Conservation (phyloP, 2,888 invertebrate species). For the Ligdia adustata region DNA sequence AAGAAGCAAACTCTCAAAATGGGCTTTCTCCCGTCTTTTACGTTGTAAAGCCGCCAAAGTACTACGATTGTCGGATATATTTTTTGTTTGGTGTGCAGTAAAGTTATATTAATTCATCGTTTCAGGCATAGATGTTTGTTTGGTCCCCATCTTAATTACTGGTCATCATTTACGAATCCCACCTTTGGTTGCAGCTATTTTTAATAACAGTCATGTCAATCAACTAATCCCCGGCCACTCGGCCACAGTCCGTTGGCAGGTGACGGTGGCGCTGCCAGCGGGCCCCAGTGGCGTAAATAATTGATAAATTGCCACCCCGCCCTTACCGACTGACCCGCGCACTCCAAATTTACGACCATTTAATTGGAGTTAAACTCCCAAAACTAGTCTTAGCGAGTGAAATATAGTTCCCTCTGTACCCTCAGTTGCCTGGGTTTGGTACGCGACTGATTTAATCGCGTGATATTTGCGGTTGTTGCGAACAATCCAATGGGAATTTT, state of each 20-base stretch:
- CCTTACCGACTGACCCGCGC: constrained; percentile 71
- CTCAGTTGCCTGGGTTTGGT: constrained; percentile 25
- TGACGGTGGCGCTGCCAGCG: constrained; percentile 64
- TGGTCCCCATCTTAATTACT: neutral
- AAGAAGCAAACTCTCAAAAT: no score
- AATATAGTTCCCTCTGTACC: constrained; percentile 66
- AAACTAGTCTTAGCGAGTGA: constrained; percentile 74
- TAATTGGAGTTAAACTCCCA: constrained; percentile 81
- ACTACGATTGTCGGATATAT: no score
- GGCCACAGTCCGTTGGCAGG: constrained; percentile 43
- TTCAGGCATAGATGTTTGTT: no score
- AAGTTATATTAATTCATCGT: no score
- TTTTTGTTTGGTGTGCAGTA: no score
- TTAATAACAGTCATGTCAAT: constrained; percentile 23
- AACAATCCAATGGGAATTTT: constrained; percentile 18
- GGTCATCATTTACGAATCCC: neutral
- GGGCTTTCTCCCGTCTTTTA: no score
- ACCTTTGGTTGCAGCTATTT: constrained; percentile 7
- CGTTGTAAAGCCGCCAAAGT: no score
- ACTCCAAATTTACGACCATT: constrained; percentile 80
- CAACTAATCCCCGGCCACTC: constrained; percentile 15
- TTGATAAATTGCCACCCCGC: constrained; percentile 83
- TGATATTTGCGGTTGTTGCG: constrained; percentile 30
- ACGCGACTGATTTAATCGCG: constrained; percentile 25
- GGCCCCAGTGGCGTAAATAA: constrained; percentile 81